These are phyloP conservation scores for Labeo calbasu DNA, from an alignment of 2,797 vertebrate species.

Conservation along the genomic window DNA sequence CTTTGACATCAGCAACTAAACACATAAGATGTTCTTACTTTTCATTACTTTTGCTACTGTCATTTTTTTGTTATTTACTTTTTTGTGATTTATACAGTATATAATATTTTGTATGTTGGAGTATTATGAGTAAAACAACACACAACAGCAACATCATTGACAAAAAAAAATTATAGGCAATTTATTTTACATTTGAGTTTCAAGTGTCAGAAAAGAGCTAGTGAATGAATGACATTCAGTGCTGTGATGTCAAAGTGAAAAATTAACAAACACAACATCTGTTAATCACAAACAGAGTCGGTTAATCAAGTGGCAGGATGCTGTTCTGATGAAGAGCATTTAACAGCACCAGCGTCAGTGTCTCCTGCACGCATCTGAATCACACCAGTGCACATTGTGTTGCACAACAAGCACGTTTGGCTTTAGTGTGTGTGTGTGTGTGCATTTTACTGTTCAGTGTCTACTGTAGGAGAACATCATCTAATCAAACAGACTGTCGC, in stretches of 20 bases:
- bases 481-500: neutral
- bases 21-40: no score
- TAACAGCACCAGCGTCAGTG: slow-evolving; percentile 19
- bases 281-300: slow-evolving; percentile 9
- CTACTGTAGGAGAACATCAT: neutral
- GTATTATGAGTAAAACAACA: neutral
- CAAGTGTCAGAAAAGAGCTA: slow-evolving; percentile 16
- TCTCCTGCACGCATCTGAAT: neutral
- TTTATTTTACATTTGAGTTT: slow-evolving; percentile 26
- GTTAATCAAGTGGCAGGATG: neutral
- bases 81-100: neutral
- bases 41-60: neutral
- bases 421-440: neutral
- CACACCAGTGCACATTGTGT: neutral
- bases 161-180: neutral
- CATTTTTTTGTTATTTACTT: neutral
- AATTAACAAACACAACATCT: neutral
- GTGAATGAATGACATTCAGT: slow-evolving; percentile 25
- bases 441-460: neutral
- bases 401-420: neutral
- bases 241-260: slow-evolving; percentile 20
- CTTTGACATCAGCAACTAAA: no score
- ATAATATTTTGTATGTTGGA: neutral
- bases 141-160: neutral
- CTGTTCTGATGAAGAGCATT: neutral